Base-by-base conservation (phyloP, 2,113 vertebrate genomes). In the Nannobrachium achirus region DNA sequence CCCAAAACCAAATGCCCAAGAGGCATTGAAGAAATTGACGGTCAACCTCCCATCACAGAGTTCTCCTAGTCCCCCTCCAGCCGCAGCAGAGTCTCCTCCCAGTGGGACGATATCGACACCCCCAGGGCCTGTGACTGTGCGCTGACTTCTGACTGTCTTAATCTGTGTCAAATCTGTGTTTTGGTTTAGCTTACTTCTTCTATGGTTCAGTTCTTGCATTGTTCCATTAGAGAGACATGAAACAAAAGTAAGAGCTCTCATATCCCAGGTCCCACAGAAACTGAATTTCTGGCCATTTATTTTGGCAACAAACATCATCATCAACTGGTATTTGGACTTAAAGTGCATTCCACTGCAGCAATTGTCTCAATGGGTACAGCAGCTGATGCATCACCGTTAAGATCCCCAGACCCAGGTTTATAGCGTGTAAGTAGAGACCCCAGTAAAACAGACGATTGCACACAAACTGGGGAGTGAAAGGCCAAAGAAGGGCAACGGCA, bases 361-460 rank as follows among this genome's bases (percentile, higher is more conserved):
- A 86, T 71, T 95, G 93, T 2, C 95, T 96, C 71, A 96, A 95
- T 20, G 94, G 91, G 16, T 90, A 92, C 38, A 95, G 90, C 1
- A 97, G 82, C 77, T 96, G 94, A 82, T 94, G 95, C 61, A 98
- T 94, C 50, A 98, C n/a, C n/a, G n/a, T n/a, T n/a, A n/a, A n/a
- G n/a, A n/a, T n/a, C n/a, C n/a, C n/a, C n/a, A n/a, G n/a, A n/a
- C n/a, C 93, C n/a, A 94, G 89, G 83, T 97, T 94, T 38, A 98
- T 93, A 51, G 96, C 96, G 72, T 94, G 96, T 84, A 98, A 95
- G 86, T 97, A 98, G 64, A 99, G 91, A 42, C 93, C 96, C 95
- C 95, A 97, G 87, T 98, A 98, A 92, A 98, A 98, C 64, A 97
- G 86, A 82, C 95, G 95, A 82, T 97, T 96, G 92, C 96, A 97